Evolutionary conservation across 2,888 invertebrate genomes (phyloP), one percentile per base, ranked within the genome.

Genomic region (Allolobophora icterica): DNA sequence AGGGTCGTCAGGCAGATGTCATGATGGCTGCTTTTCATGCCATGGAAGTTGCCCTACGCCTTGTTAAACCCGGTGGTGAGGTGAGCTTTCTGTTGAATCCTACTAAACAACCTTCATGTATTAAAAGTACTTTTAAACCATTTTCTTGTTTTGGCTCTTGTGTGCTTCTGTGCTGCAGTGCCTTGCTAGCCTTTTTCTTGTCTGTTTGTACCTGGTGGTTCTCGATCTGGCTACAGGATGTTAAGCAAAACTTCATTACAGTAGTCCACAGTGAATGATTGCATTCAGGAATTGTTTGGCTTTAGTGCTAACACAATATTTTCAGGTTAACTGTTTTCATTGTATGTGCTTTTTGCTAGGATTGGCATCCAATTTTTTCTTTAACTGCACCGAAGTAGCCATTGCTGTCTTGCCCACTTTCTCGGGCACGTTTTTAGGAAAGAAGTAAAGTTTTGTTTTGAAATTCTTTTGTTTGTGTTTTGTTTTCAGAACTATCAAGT

Each of bases 1-100:
- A 97, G 30, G 99, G 99, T 17, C 96, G 97, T 92, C 97, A 97
- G 95, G 99, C 99, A 87, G 99, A 99, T 96, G 99, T 98, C 30
- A 97, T 99, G 91, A 96, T 98, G 94, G 99, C 99, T 91, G 99
- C 99, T 0, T 97, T 99, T 95, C 97, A 97, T 96, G 99, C 99
- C 89, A 97, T 98, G 92, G 99, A 99, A 96, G 98, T 98, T 93
- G 99, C 99, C 91, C 96, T 99, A 93, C 96, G 99, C 94, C 96
- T 99, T 94, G 96, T 99, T 90, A 97, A 98, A 96, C 97, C 98
- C 90, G 98, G 97, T 93, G 97, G 97, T 96, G 98, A 97, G 96
- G 98, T 98, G 42, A 58, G 89, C 30, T n/a, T 71, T 71, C 71
- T n/a, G 6, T 71, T 71, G 24, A 34, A 30, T 40, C 71, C 24